A percentile compares a stretch with the other conserved stretches of the same genome.
phyloP scores from a whole-genome alignment of 2,888 invertebrate species.

The Germaria angustata region DNA sequence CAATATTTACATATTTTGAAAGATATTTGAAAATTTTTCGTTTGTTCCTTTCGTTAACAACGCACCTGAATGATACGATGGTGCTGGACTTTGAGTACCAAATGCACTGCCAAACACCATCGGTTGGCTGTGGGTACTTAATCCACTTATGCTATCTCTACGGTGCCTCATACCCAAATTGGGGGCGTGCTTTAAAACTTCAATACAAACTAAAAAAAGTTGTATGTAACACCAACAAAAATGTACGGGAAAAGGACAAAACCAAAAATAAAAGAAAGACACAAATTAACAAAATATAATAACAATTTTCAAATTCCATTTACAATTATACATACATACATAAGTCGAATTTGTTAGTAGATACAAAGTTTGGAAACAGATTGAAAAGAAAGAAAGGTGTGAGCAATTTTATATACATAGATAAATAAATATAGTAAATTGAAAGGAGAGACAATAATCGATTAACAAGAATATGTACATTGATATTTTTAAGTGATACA shows the following conservation, averaged over 20 bases:
- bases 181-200: constrained; percentile 82
- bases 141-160: constrained; percentile 81
- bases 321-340: constrained; percentile 31
- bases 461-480: background rate
- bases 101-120: constrained; percentile 79
- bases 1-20: background rate
- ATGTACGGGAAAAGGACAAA: constrained; percentile 67
- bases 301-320: constrained; percentile 35
- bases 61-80: constrained; percentile 80
- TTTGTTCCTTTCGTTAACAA: constrained; percentile 10
- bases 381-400: constrained; percentile 1
- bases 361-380: constrained; percentile 22
- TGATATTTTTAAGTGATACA: background rate
- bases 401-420: constrained; percentile 30
- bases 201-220: constrained; percentile 81
- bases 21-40: background rate
- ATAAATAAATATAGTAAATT: too few species aligned
- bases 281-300: constrained; percentile 61
- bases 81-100: constrained; percentile 80
- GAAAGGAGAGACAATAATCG: constrained; percentile 1
- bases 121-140: constrained; percentile 81
- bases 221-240: constrained; percentile 63
- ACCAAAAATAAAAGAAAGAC: constrained; percentile 66
- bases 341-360: constrained; percentile 6
- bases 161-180: constrained; percentile 82